Base-by-base conservation (phyloP, 1,140 invertebrate genomes). In the Sinonovacula constricta region DNA sequence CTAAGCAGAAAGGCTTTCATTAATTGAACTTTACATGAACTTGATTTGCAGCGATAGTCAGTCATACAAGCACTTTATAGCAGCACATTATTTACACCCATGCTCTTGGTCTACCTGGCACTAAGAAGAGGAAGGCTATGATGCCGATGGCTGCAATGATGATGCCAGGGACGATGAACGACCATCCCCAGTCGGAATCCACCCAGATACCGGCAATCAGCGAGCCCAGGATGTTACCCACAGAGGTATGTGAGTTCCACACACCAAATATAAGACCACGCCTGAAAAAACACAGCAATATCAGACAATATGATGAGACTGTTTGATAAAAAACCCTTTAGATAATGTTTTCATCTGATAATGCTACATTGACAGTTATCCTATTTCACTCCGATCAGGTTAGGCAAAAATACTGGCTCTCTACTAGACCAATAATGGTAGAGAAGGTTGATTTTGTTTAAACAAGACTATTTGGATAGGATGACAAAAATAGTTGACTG, bases 181-280 rank as follows among this genome's bases (percentile, higher is more conserved):
- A 97, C 36, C 96, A 90, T 0, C 96, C 95, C 98, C 98, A 99
- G 0, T 88, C 91, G 15, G 63, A 26, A 87, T 96, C 95, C 7
- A 99, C 96, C 91, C 95, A 98, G 49, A 93, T 87, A 0, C 95
- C 96, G 10, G 97, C 96, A 70, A 99, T 95, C 3, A 97, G 59
- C 15, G 92, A 90, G 18, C 93, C 97, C 93, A 98, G 88, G 87
- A 99, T 98, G 90, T 99, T 99, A 33, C 98, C 98, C 14, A 99
- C 93, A 0, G 96, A 98, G 0, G 97, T 98, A 84, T 99, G 97
- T 0, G 97, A 97, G 91, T 99, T 99, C 93, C 93, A 99, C 15
- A 99, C 93, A 15, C 98, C 98, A 91, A 99, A 98, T 80, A 99
- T 97, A 7, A 99, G 91, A 26, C 98, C 97, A 88, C 91, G 85